These are phyloP conservation scores for Halcyon leucocephala DNA, from an alignment of 2,797 vertebrate species.

Conservation along the genomic window DNA sequence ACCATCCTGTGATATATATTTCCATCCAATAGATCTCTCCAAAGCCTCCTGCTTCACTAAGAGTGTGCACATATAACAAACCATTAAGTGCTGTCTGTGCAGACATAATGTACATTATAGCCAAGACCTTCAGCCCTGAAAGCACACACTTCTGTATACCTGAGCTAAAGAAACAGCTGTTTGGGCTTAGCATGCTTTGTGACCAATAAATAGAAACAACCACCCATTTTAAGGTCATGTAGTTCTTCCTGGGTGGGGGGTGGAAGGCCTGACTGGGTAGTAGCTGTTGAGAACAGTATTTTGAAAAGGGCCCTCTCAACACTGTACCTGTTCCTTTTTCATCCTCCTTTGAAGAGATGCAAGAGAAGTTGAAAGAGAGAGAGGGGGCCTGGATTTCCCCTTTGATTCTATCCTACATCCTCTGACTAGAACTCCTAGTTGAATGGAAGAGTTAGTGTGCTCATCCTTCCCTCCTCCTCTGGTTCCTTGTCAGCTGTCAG, in stretches of 20 bases:
- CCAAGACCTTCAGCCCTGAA: background rate
- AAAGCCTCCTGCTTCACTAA: background rate
- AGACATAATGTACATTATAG: background rate
- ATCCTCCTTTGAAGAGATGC: background rate
- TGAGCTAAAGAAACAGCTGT: slow-evolving; percentile 44
- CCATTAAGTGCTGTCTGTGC: background rate
- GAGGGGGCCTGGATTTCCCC: background rate
- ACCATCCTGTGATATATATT: background rate
- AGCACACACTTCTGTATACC: background rate
- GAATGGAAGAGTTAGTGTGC: background rate
- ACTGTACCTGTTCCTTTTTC: background rate
- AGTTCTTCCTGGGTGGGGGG: background rate
- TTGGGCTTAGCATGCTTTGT: background rate
- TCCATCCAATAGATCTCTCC: background rate
- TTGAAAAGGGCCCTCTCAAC: background rate
- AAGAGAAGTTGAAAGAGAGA: background rate
- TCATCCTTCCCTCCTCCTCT: background rate
- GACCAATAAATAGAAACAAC: background rate
- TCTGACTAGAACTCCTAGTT: background rate
- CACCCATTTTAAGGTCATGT: background rate
- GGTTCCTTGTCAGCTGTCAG: background rate
- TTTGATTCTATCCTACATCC: background rate
- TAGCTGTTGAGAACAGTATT: background rate
- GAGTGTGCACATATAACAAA: background rate
- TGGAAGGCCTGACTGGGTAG: background rate